Conservation (phyloP, 2,797 vertebrate genomes). For the Bufotes viridis region DNA sequence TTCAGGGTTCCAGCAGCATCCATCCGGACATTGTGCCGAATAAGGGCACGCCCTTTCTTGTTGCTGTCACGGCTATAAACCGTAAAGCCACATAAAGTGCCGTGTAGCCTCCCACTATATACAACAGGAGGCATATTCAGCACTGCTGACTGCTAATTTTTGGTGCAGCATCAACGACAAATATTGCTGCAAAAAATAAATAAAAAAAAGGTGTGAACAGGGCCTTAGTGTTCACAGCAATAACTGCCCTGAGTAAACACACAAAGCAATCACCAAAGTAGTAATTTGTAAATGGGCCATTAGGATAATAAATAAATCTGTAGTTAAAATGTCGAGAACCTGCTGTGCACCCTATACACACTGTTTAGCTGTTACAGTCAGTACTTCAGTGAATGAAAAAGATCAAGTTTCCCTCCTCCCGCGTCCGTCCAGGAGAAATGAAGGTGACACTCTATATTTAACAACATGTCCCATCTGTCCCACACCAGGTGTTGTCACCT, state of each 20-base stretch:
- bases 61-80: too few species aligned
- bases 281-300: background rate
- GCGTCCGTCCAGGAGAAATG: conserved; percentile 26
- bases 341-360: background rate
- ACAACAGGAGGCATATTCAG: too few species aligned
- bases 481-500: conserved; percentile 56
- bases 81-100: too few species aligned
- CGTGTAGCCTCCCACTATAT: too few species aligned
- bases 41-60: too few species aligned
- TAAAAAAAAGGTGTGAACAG: too few species aligned
- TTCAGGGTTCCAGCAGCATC: too few species aligned
- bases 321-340: too few species aligned
- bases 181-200: too few species aligned
- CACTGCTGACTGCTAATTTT: too few species aligned
- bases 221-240: background rate
- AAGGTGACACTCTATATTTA: conserved; percentile 58
- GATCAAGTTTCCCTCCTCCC: conserved; percentile 42
- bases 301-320: background rate
- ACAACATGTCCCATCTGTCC: conserved; percentile 42
- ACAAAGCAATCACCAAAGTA: background rate
- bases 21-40: too few species aligned
- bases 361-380: conserved; percentile 10
- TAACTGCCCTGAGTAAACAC: background rate
- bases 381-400: conserved; percentile 8
- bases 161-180: too few species aligned